Evolutionary conservation across 2,113 vertebrate species (phyloP), one percentile per base, ranked within the genome.

Genomic region (Recurvirostra avosetta): DNA sequence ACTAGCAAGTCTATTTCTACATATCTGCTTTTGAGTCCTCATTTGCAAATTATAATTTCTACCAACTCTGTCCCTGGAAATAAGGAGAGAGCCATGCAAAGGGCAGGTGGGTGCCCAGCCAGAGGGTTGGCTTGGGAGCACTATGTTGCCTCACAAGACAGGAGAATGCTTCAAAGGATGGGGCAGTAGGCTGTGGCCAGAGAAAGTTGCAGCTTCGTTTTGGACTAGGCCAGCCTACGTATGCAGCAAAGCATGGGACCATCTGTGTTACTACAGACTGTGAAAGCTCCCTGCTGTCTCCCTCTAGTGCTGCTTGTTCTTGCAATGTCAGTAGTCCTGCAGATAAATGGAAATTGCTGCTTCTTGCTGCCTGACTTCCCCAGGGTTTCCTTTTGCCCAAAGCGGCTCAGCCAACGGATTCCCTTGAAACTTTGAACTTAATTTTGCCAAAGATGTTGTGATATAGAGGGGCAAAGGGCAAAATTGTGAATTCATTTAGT

Each of bases 91-190:
- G 2, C 22, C 11, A 1, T 45, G 49, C 43, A 49, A 14, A 52
- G 36, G 52, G 55, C 49, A 19, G 55, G 38, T n/a, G 53, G 23
- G 23, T 90, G 32, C 55, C 41, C n/a, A 53, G 53, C 26, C 8
- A 34, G 43, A 49, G 47, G 56, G 6, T 8, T 61, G 30, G 7
- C 40, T 90, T 73, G 45, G 72, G 40, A n/a, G 21, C 4, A 1
- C 26, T 65, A 0, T 29, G 5, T 22, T 50, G n/a, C 36, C 16
- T 78, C 15, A 5, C 0, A 4, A 59, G 74, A 10, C 29, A 5
- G 41, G 38, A 80, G 38, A 43, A 2, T 88, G 47, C 70, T 88
- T 18, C 32, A 32, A 65, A 84, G 27, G 25, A 11, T 16, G 36
- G 41, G 49, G 18, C 40, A 76, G 34, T 19, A 49, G 68, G 59